Percentiles rank a stretch among this genome's conserved stretches.
Conservation (phyloP, 2,888 invertebrate species). For the Argyresthia albistria region DNA sequence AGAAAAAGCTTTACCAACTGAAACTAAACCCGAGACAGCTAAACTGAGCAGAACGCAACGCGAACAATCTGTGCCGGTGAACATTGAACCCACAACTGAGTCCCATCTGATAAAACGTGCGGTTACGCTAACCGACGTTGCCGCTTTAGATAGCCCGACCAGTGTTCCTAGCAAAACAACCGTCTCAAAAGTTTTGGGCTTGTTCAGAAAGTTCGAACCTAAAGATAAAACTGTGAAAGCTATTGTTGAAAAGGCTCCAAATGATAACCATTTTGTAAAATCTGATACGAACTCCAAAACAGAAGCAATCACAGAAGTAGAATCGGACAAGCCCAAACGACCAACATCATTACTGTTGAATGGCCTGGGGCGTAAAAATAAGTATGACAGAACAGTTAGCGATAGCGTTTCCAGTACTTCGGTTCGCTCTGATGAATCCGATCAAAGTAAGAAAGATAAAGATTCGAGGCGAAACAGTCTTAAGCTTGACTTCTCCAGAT, state of each 20-base stretch:
- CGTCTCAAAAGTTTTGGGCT: constrained; percentile 82
- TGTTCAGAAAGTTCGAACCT: constrained; percentile 82
- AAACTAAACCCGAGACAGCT: constrained; percentile 35
- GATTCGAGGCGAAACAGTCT: constrained; percentile 63
- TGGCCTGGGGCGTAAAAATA: constrained; percentile 66
- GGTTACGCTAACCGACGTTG: constrained; percentile 79
- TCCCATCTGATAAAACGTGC: constrained; percentile 80
- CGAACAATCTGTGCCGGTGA: constrained; percentile 77
- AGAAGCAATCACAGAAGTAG: constrained; percentile 26
- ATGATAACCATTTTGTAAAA: constrained; percentile 21
- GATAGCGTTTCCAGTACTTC: constrained; percentile 29
- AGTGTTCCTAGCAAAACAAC: constrained; percentile 73
- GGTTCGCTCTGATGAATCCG: constrained; percentile 22
- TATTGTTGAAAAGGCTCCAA: constrained; percentile 31
- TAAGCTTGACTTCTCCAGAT: constrained; percentile 75
- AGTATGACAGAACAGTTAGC: constrained; percentile 57
- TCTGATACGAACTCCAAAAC: constrained; percentile 20
- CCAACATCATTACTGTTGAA: constrained; percentile 68
- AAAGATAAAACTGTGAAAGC: constrained; percentile 53
- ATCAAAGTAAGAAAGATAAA: constrained; percentile 39
- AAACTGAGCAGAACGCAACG: constrained; percentile 73
- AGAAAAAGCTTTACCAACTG: constrained; percentile 16
- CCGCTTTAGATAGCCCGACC: constrained; percentile 48
- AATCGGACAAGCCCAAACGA: constrained; percentile 58
- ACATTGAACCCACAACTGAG: constrained; percentile 69